These are phyloP conservation scores for Himalopsyche anomala DNA, from an alignment of 2,888 invertebrate species.

Conservation along the genomic window DNA sequence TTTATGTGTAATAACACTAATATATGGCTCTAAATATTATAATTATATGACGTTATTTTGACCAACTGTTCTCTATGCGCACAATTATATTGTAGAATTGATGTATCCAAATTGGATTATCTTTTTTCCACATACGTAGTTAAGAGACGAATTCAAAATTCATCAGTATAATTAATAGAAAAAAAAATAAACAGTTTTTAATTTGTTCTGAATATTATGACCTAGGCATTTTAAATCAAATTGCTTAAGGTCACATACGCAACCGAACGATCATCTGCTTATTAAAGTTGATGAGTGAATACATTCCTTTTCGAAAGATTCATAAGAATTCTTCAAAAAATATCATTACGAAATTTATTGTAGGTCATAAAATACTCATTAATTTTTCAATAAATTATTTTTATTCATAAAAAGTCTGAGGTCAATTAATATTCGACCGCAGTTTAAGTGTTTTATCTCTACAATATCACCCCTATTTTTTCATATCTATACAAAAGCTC, in stretches of 20 bases:
- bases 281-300: constrained; percentile 42
- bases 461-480: neutral
- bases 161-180: constrained; percentile 32
- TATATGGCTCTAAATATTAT: neutral
- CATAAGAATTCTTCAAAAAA: constrained; percentile 19
- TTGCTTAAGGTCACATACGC: constrained; percentile 32
- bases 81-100: neutral
- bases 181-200: constrained; percentile 48
- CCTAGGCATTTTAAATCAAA: constrained; percentile 41
- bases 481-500: neutral
- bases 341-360: constrained; percentile 28
- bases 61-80: neutral
- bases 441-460: neutral
- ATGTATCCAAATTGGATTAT: constrained; percentile 18
- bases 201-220: constrained; percentile 43
- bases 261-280: constrained; percentile 28
- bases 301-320: constrained; percentile 12
- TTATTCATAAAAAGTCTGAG: neutral
- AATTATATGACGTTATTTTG: constrained; percentile 14
- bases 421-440: neutral
- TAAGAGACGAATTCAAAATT: neutral
- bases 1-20: neutral
- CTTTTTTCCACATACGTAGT: neutral
- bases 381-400: constrained; percentile 33
- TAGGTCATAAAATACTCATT: constrained; percentile 35